Percentiles rank a stretch among this genome's conserved stretches.
Conservation (phyloP, 1,140 invertebrate species). For the Aphis craccivora region DNA sequence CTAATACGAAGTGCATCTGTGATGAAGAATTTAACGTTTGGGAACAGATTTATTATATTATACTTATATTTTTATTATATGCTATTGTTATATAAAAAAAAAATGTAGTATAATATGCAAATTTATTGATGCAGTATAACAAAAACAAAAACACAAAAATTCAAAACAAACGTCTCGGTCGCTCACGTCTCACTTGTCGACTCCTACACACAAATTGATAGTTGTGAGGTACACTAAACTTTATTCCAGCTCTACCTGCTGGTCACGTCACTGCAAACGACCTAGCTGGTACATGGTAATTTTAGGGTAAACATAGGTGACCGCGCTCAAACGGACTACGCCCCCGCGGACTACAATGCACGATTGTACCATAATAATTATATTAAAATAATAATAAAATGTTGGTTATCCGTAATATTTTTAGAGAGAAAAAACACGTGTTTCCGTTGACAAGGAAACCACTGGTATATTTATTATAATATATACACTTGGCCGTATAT, state of each 20-base stretch:
- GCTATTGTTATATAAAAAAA: too few relatives aligned
- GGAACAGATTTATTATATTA: too few relatives aligned
- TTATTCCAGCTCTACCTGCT: not conserved
- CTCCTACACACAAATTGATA: not conserved
- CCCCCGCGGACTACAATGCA: not conserved
- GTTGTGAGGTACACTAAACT: not conserved
- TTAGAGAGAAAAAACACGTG: not conserved
- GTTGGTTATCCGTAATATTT: not conserved
- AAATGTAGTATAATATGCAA: too few relatives aligned
- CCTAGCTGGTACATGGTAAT: not conserved
- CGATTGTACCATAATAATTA: not conserved
- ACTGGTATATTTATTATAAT: too few relatives aligned
- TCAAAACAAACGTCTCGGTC: not conserved
- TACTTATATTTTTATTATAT: too few relatives aligned
- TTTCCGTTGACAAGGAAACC: not conserved
- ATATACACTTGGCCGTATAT: too few relatives aligned
- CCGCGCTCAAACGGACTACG: not conserved
- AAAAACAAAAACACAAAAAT: not conserved
- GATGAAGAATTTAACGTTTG: too few relatives aligned
- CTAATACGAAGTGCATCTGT: too few relatives aligned
- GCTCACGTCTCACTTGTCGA: not conserved
- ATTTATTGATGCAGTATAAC: not conserved
- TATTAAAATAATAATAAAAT: slow-evolving; percentile 19
- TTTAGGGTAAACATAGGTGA: not conserved
- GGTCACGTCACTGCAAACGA: not conserved